Percentiles rank a stretch among this genome's conserved stretches.
Evolutionary conservation across 2,113 vertebrate genomes (phyloP).

Genomic region (Istiophorus platypterus): DNA sequence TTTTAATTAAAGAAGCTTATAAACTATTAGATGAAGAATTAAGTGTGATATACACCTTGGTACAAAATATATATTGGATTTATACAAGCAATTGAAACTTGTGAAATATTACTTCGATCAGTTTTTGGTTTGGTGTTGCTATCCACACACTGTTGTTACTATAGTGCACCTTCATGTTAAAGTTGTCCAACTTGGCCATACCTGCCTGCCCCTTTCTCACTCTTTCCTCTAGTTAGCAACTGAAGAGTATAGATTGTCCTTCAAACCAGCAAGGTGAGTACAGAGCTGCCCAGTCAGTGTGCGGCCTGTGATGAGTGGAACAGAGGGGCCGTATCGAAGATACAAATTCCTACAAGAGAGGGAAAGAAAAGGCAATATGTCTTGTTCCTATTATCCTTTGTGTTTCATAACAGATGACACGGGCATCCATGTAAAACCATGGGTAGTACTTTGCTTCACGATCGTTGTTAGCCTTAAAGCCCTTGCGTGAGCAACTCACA

Average conservation of each 20-base stretch:
- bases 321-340: conserved; percentile 29
- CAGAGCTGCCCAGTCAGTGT: conserved; percentile 44
- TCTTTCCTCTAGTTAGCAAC: not conserved
- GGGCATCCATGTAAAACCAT: conserved; percentile 38
- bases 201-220: not conserved
- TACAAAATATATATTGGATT: conserved; percentile 7
- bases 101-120: conserved; percentile 11
- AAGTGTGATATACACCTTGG: not conserved
- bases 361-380: conserved; percentile 23
- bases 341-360: conserved; percentile 7
- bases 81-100: not conserved
- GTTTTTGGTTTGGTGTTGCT: not conserved
- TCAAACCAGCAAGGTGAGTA: conserved; percentile 50
- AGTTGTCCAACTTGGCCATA: not conserved
- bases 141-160: conserved; percentile 3
- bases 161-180: conserved; percentile 18
- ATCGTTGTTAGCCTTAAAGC: conserved; percentile 80
- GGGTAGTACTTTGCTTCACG: conserved; percentile 66
- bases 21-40: not conserved
- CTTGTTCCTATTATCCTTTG: conserved; percentile 41
- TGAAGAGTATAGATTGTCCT: conserved; percentile 52
- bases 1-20: conserved; percentile 2
- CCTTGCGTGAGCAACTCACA: conserved; percentile 77
- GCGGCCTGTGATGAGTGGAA: conserved; percentile 41
- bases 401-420: conserved; percentile 62